A percentile compares a stretch with the other conserved stretches of the same genome.
Conservation (phyloP, 2,113 vertebrate genomes). For the Colinus virginianus region DNA sequence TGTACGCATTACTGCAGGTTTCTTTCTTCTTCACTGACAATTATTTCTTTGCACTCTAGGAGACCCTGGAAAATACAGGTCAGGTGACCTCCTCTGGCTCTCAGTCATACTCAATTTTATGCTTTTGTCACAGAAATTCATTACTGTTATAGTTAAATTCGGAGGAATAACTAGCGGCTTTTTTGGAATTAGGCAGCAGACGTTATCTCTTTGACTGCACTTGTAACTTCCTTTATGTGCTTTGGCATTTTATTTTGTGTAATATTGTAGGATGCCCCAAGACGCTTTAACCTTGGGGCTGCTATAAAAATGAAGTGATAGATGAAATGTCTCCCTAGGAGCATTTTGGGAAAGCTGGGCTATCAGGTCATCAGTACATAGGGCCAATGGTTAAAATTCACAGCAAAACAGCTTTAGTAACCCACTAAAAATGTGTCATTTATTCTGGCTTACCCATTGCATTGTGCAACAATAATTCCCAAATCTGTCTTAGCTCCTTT, state of each 20-base stretch:
- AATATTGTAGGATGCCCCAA: background rate
- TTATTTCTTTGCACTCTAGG: background rate
- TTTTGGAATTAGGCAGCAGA: slow-evolving; percentile 9
- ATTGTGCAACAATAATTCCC: background rate
- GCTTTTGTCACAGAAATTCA: slow-evolving; percentile 14
- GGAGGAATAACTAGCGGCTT: background rate
- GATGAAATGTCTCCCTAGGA: slow-evolving; percentile 8
- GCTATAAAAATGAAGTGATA: slow-evolving; percentile 22
- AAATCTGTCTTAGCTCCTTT: background rate
- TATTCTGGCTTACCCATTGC: background rate
- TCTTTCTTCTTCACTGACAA: background rate
- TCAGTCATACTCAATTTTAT: background rate
- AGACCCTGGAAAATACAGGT: background rate
- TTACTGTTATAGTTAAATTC: background rate
- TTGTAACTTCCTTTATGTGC: background rate
- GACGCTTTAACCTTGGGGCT: slow-evolving; percentile 12
- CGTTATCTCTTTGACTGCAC: background rate
- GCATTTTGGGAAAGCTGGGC: slow-evolving; percentile 19
- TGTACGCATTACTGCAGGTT: background rate
- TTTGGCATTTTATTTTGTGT: slow-evolving; percentile 47
- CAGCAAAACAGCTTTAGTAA: background rate
- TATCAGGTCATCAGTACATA: background rate
- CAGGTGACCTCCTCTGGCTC: background rate
- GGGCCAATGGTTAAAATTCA: background rate
- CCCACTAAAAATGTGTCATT: background rate